These are phyloP conservation scores for Drosophila jambulina DNA, from an alignment of 1,140 invertebrate species.

Conservation along the genomic window DNA sequence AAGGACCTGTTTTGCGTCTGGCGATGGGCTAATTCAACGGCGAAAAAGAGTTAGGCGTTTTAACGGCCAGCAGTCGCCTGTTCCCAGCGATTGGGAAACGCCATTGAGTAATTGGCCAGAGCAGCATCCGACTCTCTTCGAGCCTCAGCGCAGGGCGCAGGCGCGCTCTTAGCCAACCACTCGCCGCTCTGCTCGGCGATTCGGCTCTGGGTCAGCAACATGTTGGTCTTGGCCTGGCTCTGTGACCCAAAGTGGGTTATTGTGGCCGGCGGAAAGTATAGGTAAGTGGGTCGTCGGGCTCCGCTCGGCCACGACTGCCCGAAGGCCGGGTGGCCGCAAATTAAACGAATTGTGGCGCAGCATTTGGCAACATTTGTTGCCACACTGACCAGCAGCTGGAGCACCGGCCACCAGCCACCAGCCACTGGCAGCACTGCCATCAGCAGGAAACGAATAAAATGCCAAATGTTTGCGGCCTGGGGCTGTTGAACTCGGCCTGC, in stretches of 20 bases:
- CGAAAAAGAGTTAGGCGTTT: conserved; percentile 76
- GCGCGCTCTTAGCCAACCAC: conserved; percentile 34
- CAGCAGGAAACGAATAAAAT: conserved; percentile 44
- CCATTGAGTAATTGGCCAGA: conserved; percentile 55
- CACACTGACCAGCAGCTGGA: conserved; percentile 27
- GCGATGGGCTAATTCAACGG: conserved; percentile 52
- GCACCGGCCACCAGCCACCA: conserved; percentile 6
- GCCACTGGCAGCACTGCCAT: conserved; percentile 11
- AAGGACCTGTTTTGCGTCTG: conserved; percentile 48
- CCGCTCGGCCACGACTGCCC: conserved; percentile 14
- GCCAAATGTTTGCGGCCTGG: conserved; percentile 61
- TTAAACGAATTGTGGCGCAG: conserved; percentile 75
- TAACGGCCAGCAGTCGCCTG: conserved; percentile 58
- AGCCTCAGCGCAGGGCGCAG: conserved; percentile 35
- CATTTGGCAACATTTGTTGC: conserved; percentile 78
- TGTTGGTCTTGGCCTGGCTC: conserved; percentile 53
- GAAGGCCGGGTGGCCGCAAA: conserved; percentile 58
- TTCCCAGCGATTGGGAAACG: conserved; percentile 52
- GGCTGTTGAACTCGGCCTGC: conserved; percentile 37
- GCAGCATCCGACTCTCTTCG: conserved; percentile 16
- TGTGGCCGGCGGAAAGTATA: conserved; percentile 42
- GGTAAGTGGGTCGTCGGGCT: conserved; percentile 56
- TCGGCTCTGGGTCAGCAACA: conserved; percentile 75
- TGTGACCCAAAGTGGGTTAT: conserved; percentile 64
- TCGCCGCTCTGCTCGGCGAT: background rate